phyloP scores from a whole-genome alignment of 2,113 vertebrate species.

The Barbus barbus region DNA sequence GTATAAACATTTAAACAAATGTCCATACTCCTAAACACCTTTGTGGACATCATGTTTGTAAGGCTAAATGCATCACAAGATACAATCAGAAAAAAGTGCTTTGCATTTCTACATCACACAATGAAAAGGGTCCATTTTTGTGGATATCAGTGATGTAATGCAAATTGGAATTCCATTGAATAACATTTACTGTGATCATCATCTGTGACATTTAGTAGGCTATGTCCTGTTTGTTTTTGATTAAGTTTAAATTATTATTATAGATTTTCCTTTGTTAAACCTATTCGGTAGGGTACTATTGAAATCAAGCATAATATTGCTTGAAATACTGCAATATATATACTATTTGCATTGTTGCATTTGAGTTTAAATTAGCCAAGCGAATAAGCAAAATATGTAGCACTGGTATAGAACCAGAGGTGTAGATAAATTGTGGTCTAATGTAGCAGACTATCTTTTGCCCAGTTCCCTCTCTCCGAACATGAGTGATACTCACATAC shows the following conservation, averaged over 20 bases:
- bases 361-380: background rate
- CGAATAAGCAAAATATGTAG: constrained; percentile 26
- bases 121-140: background rate
- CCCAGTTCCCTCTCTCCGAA: background rate
- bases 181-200: background rate
- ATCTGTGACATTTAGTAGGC: background rate
- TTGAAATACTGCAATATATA: background rate
- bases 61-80: background rate
- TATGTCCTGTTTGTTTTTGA: background rate
- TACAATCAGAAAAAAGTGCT: constrained; percentile 1
- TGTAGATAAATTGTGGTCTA: constrained; percentile 34
- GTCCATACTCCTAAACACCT: too few species aligned
- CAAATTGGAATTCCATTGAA: background rate
- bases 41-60: background rate
- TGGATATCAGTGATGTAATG: background rate
- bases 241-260: background rate
- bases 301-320: background rate
- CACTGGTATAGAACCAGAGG: background rate
- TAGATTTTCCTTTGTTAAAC: background rate
- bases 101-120: background rate
- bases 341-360: background rate
- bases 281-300: too few species aligned
- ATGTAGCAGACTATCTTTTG: constrained; percentile 10
- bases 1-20: background rate
- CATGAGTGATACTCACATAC: constrained; percentile 43